phyloP scores from a whole-genome alignment of 1,140 invertebrate species.

The Drosophila subobscura region DNA sequence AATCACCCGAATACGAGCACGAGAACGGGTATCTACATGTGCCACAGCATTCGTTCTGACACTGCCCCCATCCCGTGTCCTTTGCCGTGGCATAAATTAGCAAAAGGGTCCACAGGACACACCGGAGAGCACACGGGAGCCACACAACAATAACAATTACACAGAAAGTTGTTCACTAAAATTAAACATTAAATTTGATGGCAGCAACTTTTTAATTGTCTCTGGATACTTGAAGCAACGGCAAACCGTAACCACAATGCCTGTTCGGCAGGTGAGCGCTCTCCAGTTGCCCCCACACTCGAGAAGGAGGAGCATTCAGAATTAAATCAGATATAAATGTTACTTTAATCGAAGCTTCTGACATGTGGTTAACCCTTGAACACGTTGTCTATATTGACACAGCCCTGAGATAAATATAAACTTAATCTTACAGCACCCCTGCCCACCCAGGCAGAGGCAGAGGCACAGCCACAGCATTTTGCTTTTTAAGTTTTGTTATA shows the following conservation, averaged over 20 bases:
- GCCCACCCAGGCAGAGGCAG: neutral
- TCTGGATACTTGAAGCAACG: constrained; percentile 39
- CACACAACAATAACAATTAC: constrained; percentile 48
- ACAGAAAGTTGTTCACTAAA: constrained; percentile 62
- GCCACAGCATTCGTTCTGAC: neutral
- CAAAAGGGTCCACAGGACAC: constrained; percentile 2
- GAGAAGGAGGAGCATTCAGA: no score
- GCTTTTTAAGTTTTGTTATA: constrained; percentile 18
- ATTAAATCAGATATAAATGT: no score
- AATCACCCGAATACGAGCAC: constrained; percentile 24
- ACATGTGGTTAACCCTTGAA: no score
- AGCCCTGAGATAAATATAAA: no score
- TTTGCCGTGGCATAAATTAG: constrained; percentile 64
- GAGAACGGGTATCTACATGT: no score
- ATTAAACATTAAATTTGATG: constrained; percentile 65
- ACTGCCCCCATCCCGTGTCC: constrained; percentile 13
- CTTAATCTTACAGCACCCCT: neutral
- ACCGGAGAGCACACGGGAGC: no score
- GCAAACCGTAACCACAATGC: neutral
- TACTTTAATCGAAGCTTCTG: no score
- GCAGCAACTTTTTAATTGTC: constrained; percentile 49
- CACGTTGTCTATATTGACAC: no score
- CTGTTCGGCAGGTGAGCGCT: neutral
- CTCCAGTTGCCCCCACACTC: no score
- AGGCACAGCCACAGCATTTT: neutral